A percentile compares a stretch with the other conserved stretches of the same genome.
phyloP scores from a whole-genome alignment of 2,888 invertebrate species.

The Holacanthella duospinosa region DNA sequence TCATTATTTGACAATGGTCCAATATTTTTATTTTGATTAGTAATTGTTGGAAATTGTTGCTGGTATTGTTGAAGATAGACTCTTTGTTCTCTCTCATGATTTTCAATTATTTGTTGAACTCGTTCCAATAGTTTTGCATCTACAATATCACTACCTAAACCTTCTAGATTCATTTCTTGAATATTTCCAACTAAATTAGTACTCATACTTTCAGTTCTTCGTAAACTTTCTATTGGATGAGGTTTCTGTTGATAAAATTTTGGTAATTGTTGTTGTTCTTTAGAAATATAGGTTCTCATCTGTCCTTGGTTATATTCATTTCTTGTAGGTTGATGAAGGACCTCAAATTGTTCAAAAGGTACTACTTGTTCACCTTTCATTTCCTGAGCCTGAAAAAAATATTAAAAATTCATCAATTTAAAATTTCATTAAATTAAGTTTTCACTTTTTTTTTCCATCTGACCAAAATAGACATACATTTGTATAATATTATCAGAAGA shows the following conservation, averaged over 20 bases:
- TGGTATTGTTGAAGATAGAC: slow-evolving; percentile 10
- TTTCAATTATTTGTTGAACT: slow-evolving; percentile 36
- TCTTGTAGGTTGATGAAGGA: slow-evolving; percentile 1
- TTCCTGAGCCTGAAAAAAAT: neutral
- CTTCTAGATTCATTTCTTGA: slow-evolving; percentile 24
- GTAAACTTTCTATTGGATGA: neutral
- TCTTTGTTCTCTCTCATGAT: slow-evolving; percentile 34
- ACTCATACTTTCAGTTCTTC: neutral
- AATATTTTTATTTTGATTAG: neutral
- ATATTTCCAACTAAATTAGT: neutral
- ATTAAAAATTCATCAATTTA: neutral
- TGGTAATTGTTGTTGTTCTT: neutral
- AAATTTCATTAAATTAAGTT: neutral
- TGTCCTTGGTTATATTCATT: no score
- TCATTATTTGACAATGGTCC: neutral
- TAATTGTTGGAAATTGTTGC: neutral
- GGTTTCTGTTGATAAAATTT: slow-evolving; percentile 2
- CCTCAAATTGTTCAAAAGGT: neutral
- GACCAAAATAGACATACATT: neutral
- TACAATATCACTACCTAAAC: slow-evolving; percentile 31
- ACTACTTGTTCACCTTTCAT: no score
- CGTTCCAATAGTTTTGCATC: slow-evolving; percentile 31
- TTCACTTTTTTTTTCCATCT: neutral
- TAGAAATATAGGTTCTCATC: no score
- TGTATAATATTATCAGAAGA: no score